Evolutionary conservation across 2,888 invertebrate species (phyloP), one percentile per base, ranked within the genome.

Genomic region (Perithous albicinctus): DNA sequence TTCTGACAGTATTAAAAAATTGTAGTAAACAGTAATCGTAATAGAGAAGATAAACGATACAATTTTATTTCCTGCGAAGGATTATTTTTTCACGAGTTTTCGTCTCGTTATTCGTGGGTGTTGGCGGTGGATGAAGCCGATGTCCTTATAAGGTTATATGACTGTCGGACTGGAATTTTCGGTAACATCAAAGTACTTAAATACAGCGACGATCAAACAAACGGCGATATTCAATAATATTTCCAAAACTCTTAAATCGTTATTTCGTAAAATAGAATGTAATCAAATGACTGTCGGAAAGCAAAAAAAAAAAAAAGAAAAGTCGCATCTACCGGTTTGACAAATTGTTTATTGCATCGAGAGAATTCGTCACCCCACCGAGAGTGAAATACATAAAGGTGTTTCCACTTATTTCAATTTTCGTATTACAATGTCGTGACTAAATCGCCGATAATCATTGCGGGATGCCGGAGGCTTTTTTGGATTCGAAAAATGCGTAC

Each of bases 101-200:
- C 29, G n/a, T 15, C 56, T n/a, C 54, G 18, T 54, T 46, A 61
- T 61, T 61, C n/a, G 77, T 85, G 85, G 84, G 84, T 83, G 83
- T 78, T 83, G 75, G 69, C 77, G 66, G 35, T 38, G 8, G 59
- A 35, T 73, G 83, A 87, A 87, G 84, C 84, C 81, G 67, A 74
- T 86, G 56, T 78, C 88, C 88, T 82, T 88, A 88, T 88, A 88
- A 88, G 88, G 88, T 88, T 88, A 88, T 84, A 82, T 18, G 59
- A 32, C 32, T 20, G 64, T 61, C 73, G 74, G 32, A 32, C 48
- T 51, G 41, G 59, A 61, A 59, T 70, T 78, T 75, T 75, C 78
- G 67, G 48, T 41, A 59, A 70, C 23, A 59, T 56, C 56, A 41
- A 70, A 63, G 46, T 8, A n/a, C n/a, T n/a, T n/a, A 15, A 43